phyloP scores from a whole-genome alignment of 2,797 vertebrate genomes.

The Clarias pachynema region DNA sequence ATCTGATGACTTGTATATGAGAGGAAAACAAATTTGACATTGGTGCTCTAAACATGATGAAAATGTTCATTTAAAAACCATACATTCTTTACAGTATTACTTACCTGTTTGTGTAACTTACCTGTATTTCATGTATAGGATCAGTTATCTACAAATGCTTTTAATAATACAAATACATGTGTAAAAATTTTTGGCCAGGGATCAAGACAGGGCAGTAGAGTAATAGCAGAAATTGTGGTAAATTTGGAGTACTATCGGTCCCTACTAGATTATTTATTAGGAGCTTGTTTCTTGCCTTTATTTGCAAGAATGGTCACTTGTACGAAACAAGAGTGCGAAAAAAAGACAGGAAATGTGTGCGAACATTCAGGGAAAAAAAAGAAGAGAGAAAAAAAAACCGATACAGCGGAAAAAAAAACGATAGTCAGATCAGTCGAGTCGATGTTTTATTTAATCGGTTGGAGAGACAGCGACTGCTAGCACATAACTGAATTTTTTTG shows the following conservation, averaged over 20 bases:
- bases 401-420: conserved; percentile 38
- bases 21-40: background rate
- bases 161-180: conserved; percentile 13
- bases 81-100: conserved; percentile 27
- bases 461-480: conserved; percentile 58
- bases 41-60: background rate
- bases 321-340: conserved; percentile 34
- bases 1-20: background rate
- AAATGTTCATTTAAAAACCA: background rate
- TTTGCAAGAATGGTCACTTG: background rate
- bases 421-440: conserved; percentile 53
- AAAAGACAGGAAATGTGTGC: conserved; percentile 24
- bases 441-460: conserved; percentile 62
- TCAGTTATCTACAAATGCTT: conserved; percentile 7
- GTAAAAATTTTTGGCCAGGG: conserved; percentile 15
- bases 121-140: conserved; percentile 30
- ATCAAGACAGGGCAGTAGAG: conserved; percentile 12
- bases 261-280: background rate
- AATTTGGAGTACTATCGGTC: background rate
- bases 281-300: background rate
- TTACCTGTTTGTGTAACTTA: conserved; percentile 55
- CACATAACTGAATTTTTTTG: conserved; percentile 50
- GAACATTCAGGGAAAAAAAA: conserved; percentile 8
- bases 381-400: conserved; percentile 10
- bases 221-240: conserved; percentile 2